Evolutionary conservation across 2,797 vertebrate genomes (phyloP).

Genomic region (Sitta carolinensis): DNA sequence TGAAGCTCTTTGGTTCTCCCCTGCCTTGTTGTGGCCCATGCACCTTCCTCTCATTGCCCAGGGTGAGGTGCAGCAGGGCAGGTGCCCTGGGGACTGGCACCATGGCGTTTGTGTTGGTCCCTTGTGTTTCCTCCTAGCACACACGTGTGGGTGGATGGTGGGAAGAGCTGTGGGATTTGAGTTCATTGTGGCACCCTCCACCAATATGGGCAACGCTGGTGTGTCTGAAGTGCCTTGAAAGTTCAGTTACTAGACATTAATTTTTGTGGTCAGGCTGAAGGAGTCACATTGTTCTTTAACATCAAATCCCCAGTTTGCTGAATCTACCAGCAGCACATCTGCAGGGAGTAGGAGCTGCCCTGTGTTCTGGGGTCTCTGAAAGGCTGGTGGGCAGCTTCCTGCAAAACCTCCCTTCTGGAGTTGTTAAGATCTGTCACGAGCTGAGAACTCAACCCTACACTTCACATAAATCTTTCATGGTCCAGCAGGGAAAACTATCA

Average conservation of each 20-base stretch:
- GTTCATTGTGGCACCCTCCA: neutral
- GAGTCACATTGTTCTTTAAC: neutral
- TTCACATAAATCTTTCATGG: neutral
- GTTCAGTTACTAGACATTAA: neutral
- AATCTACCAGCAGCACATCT: neutral
- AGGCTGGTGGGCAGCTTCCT: neutral
- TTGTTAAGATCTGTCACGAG: accelerated
- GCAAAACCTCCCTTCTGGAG: neutral
- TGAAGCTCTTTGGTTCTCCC: neutral
- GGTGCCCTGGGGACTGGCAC: accelerated
- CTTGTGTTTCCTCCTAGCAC: neutral
- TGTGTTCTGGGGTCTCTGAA: neutral
- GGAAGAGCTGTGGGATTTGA: neutral
- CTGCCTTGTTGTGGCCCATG: accelerated
- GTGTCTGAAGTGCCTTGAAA: neutral
- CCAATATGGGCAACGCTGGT: neutral
- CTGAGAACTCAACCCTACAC: neutral
- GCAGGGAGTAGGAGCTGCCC: neutral
- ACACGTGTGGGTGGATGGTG: neutral
- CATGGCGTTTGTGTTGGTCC: neutral
- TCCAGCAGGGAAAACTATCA: neutral
- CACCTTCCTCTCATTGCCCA: neutral
- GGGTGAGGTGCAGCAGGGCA: neutral
- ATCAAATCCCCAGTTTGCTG: neutral
- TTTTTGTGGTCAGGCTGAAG: neutral